Evolutionary conservation across 2,888 invertebrate genomes (phyloP).

Genomic region (Panopea generosa): DNA sequence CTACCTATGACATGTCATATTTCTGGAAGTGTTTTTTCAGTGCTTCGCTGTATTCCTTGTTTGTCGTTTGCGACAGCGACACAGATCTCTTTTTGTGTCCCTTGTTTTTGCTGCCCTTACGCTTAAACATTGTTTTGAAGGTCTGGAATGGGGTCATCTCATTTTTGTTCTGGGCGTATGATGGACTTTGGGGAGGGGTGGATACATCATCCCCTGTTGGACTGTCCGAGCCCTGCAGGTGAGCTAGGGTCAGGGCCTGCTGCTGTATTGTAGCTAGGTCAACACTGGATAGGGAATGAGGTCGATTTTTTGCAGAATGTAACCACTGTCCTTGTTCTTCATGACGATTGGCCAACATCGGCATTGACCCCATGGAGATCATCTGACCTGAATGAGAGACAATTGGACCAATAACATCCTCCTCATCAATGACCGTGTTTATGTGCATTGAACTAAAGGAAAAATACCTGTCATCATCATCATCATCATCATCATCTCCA

Average conservation of each 20-base stretch:
- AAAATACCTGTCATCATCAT: constrained; percentile 55
- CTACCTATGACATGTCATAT: constrained; percentile 76
- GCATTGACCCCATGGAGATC: constrained; percentile 70
- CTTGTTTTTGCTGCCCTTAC: constrained; percentile 78
- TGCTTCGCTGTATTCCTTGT: constrained; percentile 71
- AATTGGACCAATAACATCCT: constrained; percentile 40
- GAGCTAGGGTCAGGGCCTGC: constrained; percentile 49
- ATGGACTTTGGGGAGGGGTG: constrained; percentile 52
- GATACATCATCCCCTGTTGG: constrained; percentile 16
- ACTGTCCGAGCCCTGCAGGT: constrained; percentile 22
- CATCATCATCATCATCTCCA: constrained; percentile 46
- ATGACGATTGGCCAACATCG: constrained; percentile 57
- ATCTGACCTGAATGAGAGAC: constrained; percentile 51
- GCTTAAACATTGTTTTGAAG: constrained; percentile 77
- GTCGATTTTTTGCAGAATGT: constrained; percentile 68
- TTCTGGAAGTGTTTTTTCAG: constrained; percentile 79
- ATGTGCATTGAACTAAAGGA: constrained; percentile 62
- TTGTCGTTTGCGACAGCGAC: constrained; percentile 70
- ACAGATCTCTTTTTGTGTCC: constrained; percentile 75
- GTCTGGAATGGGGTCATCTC: constrained; percentile 77
- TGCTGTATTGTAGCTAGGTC: constrained; percentile 63
- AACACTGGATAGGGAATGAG: constrained; percentile 75
- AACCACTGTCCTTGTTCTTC: constrained; percentile 51
- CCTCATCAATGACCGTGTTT: constrained; percentile 58
- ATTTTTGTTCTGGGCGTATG: constrained; percentile 47